Conservation (phyloP, 1,140 invertebrate species). For the Diabrotica virgifera region DNA sequence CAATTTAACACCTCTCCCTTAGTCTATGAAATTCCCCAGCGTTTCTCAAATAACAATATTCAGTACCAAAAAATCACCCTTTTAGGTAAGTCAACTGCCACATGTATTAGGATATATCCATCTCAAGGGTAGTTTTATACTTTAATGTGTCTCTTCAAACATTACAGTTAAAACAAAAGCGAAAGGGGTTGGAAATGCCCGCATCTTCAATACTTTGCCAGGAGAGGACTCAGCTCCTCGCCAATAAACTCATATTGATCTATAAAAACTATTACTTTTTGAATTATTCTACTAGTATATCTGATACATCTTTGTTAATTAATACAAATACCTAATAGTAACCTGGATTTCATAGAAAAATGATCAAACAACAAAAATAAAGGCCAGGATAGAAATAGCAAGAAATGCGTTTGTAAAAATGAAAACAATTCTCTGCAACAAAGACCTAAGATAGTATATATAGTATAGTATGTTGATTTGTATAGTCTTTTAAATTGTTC, state of each 20-base stretch:
- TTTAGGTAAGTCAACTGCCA: slow-evolving; percentile 26
- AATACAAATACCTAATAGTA: too few relatives aligned
- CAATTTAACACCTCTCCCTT: not conserved
- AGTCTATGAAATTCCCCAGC: not conserved
- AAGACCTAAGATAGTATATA: too few relatives aligned
- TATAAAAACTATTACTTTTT: too few relatives aligned
- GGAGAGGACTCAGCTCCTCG: not conserved
- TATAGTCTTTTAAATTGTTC: too few relatives aligned
- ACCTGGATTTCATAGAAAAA: too few relatives aligned
- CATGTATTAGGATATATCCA: slow-evolving; percentile 38
- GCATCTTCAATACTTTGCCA: slow-evolving; percentile 27
- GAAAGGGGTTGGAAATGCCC: slow-evolving; percentile 31
- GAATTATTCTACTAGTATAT: too few relatives aligned
- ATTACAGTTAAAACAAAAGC: slow-evolving; percentile 35
- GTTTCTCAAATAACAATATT: slow-evolving; percentile 30
- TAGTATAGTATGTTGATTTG: too few relatives aligned
- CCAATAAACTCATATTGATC: not conserved
- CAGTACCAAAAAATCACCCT: slow-evolving; percentile 32
- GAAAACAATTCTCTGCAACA: too few relatives aligned
- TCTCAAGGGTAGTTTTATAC: slow-evolving; percentile 37
- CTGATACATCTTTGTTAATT: too few relatives aligned
- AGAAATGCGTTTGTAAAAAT: too few relatives aligned
- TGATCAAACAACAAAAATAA: too few relatives aligned
- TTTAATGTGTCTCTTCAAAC: slow-evolving; percentile 38
- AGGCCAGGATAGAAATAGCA: too few relatives aligned